These are phyloP conservation scores for Glyptemys insculpta DNA, from an alignment of 2,797 vertebrate genomes.

Conservation along the genomic window DNA sequence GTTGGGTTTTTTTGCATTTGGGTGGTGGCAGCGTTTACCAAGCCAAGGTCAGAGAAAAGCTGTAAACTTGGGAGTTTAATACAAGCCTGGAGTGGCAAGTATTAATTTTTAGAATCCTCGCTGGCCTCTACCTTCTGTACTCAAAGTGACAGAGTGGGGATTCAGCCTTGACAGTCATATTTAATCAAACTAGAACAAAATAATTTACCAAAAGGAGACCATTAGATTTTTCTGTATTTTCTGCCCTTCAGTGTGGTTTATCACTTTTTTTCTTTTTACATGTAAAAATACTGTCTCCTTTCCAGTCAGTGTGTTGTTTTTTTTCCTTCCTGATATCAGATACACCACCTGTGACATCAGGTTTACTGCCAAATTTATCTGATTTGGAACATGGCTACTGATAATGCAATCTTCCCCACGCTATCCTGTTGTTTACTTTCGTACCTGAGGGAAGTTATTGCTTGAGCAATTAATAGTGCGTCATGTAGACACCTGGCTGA, in stretches of 20 bases:
- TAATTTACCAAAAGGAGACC: background rate
- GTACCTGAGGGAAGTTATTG: background rate
- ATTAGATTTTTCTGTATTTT: background rate
- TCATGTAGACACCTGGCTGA: constrained; percentile 18
- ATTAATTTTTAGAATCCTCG: too few species aligned
- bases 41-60: too few species aligned
- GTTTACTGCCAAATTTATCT: background rate
- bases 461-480: background rate
- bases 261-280: background rate
- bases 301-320: background rate
- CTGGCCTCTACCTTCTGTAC: too few species aligned
- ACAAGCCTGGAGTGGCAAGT: too few species aligned
- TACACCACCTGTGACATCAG: background rate
- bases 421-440: background rate
- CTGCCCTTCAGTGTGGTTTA: background rate
- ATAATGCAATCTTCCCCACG: background rate
- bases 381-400: background rate
- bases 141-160: too few species aligned
- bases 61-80: too few species aligned
- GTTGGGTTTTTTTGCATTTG: too few species aligned
- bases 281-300: background rate
- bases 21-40: too few species aligned
- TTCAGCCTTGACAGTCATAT: background rate
- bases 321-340: background rate
- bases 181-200: background rate